These are phyloP conservation scores for Cetoscarus ocellatus DNA, from an alignment of 2,797 vertebrate genomes.

Conservation along the genomic window DNA sequence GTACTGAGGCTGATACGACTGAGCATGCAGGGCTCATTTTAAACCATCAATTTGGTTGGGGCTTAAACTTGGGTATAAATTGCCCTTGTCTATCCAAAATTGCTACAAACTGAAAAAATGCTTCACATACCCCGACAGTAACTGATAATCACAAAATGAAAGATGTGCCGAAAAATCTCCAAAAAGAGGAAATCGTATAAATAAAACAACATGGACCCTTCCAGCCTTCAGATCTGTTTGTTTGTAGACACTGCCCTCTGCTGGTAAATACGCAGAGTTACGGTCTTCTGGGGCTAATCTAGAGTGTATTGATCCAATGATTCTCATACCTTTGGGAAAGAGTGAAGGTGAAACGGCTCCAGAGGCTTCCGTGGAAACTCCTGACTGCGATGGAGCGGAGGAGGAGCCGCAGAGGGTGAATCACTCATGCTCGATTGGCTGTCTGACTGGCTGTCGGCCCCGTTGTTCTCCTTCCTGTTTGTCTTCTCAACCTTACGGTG, in stretches of 20 bases:
- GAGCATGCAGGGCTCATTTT: too few species aligned
- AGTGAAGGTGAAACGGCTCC: conserved; percentile 84
- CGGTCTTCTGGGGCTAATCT: conserved; percentile 23
- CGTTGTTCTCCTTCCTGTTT: conserved; percentile 80
- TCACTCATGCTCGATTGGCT: conserved; percentile 80
- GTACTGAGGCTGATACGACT: too few species aligned
- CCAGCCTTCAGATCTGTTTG: conserved; percentile 5
- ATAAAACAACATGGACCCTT: neutral
- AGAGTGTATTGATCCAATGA: conserved; percentile 26
- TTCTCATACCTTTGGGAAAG: conserved; percentile 83
- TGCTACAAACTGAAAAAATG: neutral
- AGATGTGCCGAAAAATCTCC: neutral
- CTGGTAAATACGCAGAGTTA: conserved; percentile 52
- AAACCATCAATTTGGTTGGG: neutral
- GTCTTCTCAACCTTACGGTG: conserved; percentile 76
- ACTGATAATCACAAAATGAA: neutral
- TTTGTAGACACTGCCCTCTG: conserved; percentile 72
- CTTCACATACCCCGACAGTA: neutral
- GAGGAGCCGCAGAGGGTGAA: conserved; percentile 72
- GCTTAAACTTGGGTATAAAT: neutral
- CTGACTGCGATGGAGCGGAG: conserved; percentile 74
- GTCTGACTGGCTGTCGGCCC: conserved; percentile 79
- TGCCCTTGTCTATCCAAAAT: neutral
- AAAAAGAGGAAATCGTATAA: neutral
- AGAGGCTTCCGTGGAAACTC: conserved; percentile 77